Percentiles rank a stretch among this genome's conserved stretches.
Conservation (phyloP, 2,888 invertebrate species). For the Pollenia labialis region DNA sequence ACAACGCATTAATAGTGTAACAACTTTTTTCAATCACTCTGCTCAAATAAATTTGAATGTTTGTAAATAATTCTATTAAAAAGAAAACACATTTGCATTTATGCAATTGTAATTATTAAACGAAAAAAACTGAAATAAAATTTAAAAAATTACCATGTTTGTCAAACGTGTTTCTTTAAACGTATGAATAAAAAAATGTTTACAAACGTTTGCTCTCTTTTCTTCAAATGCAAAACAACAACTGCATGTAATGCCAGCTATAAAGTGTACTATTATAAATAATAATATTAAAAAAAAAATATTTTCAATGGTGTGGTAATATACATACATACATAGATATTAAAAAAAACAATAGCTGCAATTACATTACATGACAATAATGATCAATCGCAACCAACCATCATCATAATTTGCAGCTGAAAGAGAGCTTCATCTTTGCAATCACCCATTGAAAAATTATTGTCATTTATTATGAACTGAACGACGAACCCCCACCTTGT, state of each 20-base stretch:
- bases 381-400: conserved; percentile 42
- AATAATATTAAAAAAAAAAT: conserved; percentile 15
- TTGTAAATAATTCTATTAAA: background rate
- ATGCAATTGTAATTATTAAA: conserved; percentile 55
- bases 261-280: conserved; percentile 31
- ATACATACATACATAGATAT: too few species aligned
- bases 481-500: conserved; percentile 48
- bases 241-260: conserved; percentile 26
- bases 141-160: conserved; percentile 53
- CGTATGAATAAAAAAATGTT: background rate
- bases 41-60: background rate
- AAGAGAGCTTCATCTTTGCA: conserved; percentile 21
- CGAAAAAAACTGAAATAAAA: conserved; percentile 41
- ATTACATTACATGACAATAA: conserved; percentile 46
- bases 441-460: conserved; percentile 52
- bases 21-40: conserved; percentile 31
- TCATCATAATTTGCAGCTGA: conserved; percentile 1
- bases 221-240: conserved; percentile 11
- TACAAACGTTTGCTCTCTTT: conserved; percentile 31
- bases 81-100: conserved; percentile 35
- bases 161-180: conserved; percentile 61
- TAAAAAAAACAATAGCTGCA: conserved; percentile 9
- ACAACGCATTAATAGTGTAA: conserved; percentile 28
- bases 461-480: conserved; percentile 56
- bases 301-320: conserved; percentile 49